phyloP scores from a whole-genome alignment of 2,113 vertebrate species.

The Leuciscus idus region DNA sequence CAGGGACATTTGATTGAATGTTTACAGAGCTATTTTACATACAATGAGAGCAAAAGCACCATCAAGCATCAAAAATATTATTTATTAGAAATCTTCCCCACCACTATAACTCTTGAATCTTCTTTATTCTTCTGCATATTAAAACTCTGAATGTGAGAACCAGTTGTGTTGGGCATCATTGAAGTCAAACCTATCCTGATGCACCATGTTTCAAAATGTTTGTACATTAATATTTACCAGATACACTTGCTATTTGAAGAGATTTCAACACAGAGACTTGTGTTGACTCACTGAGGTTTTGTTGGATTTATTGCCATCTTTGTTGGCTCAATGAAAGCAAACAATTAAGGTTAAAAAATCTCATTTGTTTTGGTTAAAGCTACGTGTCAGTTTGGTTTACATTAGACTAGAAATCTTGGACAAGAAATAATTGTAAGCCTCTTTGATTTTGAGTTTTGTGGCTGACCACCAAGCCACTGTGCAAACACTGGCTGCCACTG shows the following conservation, averaged over 20 bases:
- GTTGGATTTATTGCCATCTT: conserved; percentile 62
- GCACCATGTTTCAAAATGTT: background rate
- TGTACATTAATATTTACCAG: conserved; percentile 51
- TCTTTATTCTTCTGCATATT: background rate
- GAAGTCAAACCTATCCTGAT: background rate
- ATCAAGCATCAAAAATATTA: background rate
- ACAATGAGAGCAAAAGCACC: background rate
- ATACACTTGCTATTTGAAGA: conserved; percentile 47
- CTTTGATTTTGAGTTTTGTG: conserved; percentile 62
- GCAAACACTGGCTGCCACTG: conserved; percentile 71
- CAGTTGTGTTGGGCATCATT: background rate
- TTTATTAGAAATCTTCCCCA: background rate
- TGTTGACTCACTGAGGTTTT: conserved; percentile 67
- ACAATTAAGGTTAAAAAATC: conserved; percentile 62
- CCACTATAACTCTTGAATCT: background rate
- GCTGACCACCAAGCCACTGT: conserved; percentile 71
- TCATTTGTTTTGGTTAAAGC: conserved; percentile 54
- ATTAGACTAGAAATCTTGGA: conserved; percentile 52
- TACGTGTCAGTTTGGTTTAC: conserved; percentile 61
- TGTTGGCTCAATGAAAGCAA: conserved; percentile 62
- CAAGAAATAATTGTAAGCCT: conserved; percentile 54
- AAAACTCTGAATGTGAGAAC: background rate
- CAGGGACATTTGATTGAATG: background rate
- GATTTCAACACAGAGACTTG: conserved; percentile 55
- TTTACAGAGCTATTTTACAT: background rate